These are phyloP conservation scores for Phaonia tiefii DNA, from an alignment of 2,888 invertebrate species.

Conservation along the genomic window DNA sequence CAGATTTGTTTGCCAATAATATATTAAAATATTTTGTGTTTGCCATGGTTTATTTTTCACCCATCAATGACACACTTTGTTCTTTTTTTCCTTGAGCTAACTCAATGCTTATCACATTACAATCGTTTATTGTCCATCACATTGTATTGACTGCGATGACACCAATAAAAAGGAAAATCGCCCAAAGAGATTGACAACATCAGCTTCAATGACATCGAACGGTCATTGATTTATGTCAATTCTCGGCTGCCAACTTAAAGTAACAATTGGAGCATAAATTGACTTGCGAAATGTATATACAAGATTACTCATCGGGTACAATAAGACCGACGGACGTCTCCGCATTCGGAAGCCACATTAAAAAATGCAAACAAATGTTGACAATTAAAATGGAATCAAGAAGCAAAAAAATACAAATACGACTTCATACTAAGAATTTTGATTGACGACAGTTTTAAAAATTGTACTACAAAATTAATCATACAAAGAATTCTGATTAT, in stretches of 20 bases:
- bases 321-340: background rate
- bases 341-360: slow-evolving; percentile 13
- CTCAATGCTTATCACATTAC: slow-evolving; percentile 56
- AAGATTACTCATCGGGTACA: background rate
- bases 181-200: slow-evolving; percentile 59
- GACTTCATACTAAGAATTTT: slow-evolving; percentile 35
- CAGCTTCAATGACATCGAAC: slow-evolving; percentile 63
- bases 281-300: slow-evolving; percentile 40
- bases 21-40: background rate
- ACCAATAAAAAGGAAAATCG: slow-evolving; percentile 51
- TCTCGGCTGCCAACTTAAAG: slow-evolving; percentile 63
- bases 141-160: slow-evolving; percentile 55
- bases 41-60: slow-evolving; percentile 14
- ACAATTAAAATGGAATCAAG: slow-evolving; percentile 23
- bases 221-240: slow-evolving; percentile 68
- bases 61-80: slow-evolving; percentile 62
- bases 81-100: slow-evolving; percentile 46
- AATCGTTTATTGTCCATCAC: slow-evolving; percentile 58
- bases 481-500: slow-evolving; percentile 56
- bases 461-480: background rate
- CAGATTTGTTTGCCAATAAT: too few relatives aligned
- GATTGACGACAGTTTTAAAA: slow-evolving; percentile 61
- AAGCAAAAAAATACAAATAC: slow-evolving; percentile 3
- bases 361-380: slow-evolving; percentile 35
- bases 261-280: slow-evolving; percentile 66